Base-by-base conservation (phyloP, 1,140 invertebrate species). In the Conus ventricosus region DNA sequence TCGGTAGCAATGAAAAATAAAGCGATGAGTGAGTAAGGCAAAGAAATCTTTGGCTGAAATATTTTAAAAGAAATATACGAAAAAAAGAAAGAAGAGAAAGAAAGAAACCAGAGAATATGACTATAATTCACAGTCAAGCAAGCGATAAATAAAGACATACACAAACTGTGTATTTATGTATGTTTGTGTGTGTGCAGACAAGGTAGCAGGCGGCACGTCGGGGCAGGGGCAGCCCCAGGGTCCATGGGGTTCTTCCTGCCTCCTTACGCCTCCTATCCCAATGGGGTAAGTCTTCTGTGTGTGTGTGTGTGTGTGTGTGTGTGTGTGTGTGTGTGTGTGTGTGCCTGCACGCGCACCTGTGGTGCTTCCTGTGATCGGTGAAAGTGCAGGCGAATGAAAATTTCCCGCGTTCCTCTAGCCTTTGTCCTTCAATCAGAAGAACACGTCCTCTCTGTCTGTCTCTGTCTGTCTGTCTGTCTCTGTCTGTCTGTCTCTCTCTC, bases 161-260 rank as follows among this genome's bases (percentile, higher is more conserved):
- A 60, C 15, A 60, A 60, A 60, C 15, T 39, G 39, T 39, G 39
- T 39, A 3, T 39, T 60, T 15, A 60, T 25, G 54, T 88, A 23
- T 78, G 60, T 57, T 23, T 87, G 25, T 90, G 39, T 89, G 20
- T 88, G 15, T 90, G 53, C 89, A 91, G 90, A 91, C 67, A 91
- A 91, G 63, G 63, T 80, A 76, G 84, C 83, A 20, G 85, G 85
- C 20, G 87, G 63, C 15, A 87, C 89, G 2, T 84, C 89, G 39
- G 89, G 87, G 53, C 89, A 85, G 13, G 89, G 84, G 51, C 89
- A 87, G 86, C 90, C 90, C 89, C 88, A 20, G 89, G 90, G 0
- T 89, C 90, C 60, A 81, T 91, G 60, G 89, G 89, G 27, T 91
- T 91, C 71, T 90, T 91, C 81, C 60, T 91, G 39, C 90, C 90